Evolutionary conservation across 2,888 invertebrate genomes (phyloP), one percentile per base, ranked within the genome.

Genomic region (Eurytoma adleriae): DNA sequence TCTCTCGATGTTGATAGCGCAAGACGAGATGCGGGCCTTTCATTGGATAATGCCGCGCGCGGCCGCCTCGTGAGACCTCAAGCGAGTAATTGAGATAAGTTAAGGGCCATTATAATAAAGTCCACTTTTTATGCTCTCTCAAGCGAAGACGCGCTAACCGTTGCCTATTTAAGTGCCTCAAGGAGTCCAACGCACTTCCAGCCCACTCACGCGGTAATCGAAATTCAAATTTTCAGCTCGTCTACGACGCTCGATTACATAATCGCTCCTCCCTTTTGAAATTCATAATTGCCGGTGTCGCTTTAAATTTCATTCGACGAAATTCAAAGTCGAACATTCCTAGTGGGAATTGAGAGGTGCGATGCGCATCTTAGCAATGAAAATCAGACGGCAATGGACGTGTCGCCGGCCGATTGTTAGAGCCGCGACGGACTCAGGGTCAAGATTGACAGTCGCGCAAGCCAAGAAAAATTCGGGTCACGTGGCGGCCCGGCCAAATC

Each of bases 401-500:
- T 64, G 62, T 59, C 52, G 20, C 30, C 40, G 40, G 40, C 20
- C 24, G 50, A 59, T 66, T 68, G 71, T 78, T 59, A 62, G n/a
- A 20, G 14, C 10, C 10, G 56, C 24, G 64, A 68, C 3, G 7
- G 18, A 59, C 70, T 84, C 84, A 86, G 79, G 86, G 86, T 85
- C 86, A 86, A 86, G 85, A 83, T 80, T 85, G 83, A 83, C 80
- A 83, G 64, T 64, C 48, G 69, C 18, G 57, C 66, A 64, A 79
- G 84, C 85, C 82, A 86, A 84, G 81, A 84, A 85, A 84, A 83
- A 81, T 81, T 76, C 79, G 79, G 72, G 76, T 83, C 85, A 83
- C 83, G 84, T 83, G 84, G 78, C 80, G 64, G 30, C 68, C 71
- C 67, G 71, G 80, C 75, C 83, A 75, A 76, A 74, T 75, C 59